Evolutionary conservation across 2,113 vertebrate genomes (phyloP).

Genomic region (Xenus cinereus): DNA sequence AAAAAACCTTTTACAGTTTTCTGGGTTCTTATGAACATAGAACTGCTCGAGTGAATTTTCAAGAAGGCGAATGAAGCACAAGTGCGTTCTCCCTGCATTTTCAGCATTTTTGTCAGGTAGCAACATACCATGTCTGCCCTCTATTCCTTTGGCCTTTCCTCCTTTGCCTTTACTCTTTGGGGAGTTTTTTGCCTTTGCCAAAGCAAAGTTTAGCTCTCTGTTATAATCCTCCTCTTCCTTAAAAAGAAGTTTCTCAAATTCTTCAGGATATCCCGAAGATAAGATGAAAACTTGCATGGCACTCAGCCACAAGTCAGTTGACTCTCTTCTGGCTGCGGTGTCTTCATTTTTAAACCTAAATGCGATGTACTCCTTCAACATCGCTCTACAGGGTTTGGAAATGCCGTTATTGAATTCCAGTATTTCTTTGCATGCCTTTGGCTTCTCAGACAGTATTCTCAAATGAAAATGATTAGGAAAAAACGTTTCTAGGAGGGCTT

Average conservation of each 20-base stretch:
- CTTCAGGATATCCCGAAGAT: conserved; percentile 72
- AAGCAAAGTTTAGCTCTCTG: conserved; percentile 51
- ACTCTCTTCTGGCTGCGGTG: conserved; percentile 69
- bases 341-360: conserved; percentile 55
- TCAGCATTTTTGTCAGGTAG: conserved; percentile 57
- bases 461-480: conserved; percentile 82
- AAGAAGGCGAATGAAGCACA: conserved; percentile 80
- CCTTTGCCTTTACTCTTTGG: background rate
- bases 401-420: conserved; percentile 38
- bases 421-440: conserved; percentile 69
- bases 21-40: conserved; percentile 68
- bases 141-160: conserved; percentile 47
- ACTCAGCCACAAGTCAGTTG: conserved; percentile 77
- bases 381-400: conserved; percentile 33
- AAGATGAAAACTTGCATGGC: conserved; percentile 73
- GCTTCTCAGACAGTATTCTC: conserved; percentile 75
- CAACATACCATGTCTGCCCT: conserved; percentile 78
- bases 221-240: conserved; percentile 73
- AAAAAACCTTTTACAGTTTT: conserved; percentile 73
- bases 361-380: conserved; percentile 69
- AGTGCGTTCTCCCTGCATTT: conserved; percentile 40
- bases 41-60: conserved; percentile 73
- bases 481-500: conserved; percentile 64
- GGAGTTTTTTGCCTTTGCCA: background rate
- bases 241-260: conserved; percentile 71